phyloP scores from a whole-genome alignment of 2,888 invertebrate genomes.

The Sarcophaga variegata region DNA sequence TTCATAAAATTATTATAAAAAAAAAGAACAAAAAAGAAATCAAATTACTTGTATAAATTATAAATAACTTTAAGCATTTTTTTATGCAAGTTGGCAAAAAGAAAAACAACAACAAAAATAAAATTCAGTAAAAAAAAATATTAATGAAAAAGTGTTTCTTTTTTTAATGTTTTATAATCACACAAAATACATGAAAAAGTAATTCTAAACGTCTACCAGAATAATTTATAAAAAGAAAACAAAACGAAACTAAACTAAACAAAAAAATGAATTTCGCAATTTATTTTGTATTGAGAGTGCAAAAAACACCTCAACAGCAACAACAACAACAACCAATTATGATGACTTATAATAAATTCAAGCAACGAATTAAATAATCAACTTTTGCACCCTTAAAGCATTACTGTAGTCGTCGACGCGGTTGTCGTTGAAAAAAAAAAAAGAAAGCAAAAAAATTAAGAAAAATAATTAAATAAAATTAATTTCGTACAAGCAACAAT shows the following conservation, averaged over 20 bases:
- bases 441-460: neutral
- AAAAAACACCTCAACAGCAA: conserved; percentile 25
- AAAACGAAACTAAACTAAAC: neutral
- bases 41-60: conserved; percentile 1
- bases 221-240: conserved; percentile 42
- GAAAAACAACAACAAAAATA: too few relatives aligned
- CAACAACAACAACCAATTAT: conserved; percentile 7
- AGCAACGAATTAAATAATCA: conserved; percentile 27
- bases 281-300: conserved; percentile 19
- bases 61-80: neutral
- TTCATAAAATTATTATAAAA: neutral
- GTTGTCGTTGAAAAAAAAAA: neutral
- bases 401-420: too few relatives aligned
- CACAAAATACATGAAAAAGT: neutral
- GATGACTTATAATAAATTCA: conserved; percentile 49
- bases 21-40: neutral
- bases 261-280: conserved; percentile 43
- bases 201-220: neutral
- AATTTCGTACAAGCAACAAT: neutral
- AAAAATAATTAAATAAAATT: conserved; percentile 27
- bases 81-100: neutral
- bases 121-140: too few relatives aligned
- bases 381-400: neutral
- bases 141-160: neutral
- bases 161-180: neutral